Base-by-base conservation (phyloP, 2,797 vertebrate species). In the Sarcophilus harrisii region DNA sequence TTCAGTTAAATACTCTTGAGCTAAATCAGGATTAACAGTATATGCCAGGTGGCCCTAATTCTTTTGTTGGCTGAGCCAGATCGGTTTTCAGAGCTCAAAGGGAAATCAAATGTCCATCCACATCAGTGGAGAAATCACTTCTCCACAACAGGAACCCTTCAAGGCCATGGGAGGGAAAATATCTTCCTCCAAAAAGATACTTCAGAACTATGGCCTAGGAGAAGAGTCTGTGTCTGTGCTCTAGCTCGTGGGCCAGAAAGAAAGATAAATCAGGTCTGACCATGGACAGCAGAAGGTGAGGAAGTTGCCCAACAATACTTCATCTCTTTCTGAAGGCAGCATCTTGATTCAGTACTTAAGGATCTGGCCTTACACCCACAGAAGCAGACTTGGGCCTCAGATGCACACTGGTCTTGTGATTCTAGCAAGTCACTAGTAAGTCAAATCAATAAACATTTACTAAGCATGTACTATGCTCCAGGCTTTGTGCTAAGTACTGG, bases 31-130 rank as follows among this genome's bases (percentile, higher is more conserved):
- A 45, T 95, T 96, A 90, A 60, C 93, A 90, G 91, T 58, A 96
- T 55, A 96, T 28, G 91, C 92, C 96, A 58, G 93, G 62, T 57
- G 49, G 81, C 87, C 58, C 87, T 55, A 97, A 96, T 94, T 97
- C 95, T 94, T 58, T 96, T 91, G 94, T 0, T 93, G 81, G 54
- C 92, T 95, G n/a, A 94, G 54, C 92, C 94, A 98, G 96, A 93
- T 91, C n/a, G 49, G 90, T 66, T 62, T 97, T 91, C 95, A 96
- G 95, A 92, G 90, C 92, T 94, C 62, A n/a, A 73, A 73, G 30
- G 54, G 73, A 93, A 96, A 95, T 95, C 91, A 95, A 93, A 89
- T 93, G 93, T 32, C 49, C n/a, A 96, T 38, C 5, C 66, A 38
- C n/a, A 73, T 5, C 8, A 1, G 16, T 38, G 38, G 3, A 87